These are phyloP conservation scores for Tryphoninae sp. DNA, from an alignment of 2,888 invertebrate genomes.

Conservation along the genomic window DNA sequence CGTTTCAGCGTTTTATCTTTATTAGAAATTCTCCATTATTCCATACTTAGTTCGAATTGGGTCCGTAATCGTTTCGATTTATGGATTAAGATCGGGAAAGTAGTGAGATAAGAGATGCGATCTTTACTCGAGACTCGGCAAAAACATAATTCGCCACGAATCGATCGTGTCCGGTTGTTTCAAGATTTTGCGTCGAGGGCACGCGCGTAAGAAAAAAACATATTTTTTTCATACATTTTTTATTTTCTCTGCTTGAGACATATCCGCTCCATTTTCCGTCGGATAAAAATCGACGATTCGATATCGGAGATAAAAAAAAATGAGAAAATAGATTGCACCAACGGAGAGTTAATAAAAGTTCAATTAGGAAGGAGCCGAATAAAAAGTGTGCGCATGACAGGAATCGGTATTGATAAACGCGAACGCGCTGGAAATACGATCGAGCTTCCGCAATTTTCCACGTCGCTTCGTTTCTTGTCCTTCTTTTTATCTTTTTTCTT, in stretches of 20 bases:
- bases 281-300: slow-evolving; percentile 1
- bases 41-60: slow-evolving; percentile 3
- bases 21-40: background rate
- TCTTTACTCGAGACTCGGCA: too few relatives aligned
- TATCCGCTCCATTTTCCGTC: background rate
- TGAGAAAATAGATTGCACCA: background rate
- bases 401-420: slow-evolving; percentile 34
- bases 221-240: background rate
- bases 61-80: background rate
- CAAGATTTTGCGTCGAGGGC: background rate
- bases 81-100: too few relatives aligned
- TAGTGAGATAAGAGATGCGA: too few relatives aligned
- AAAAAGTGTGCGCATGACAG: slow-evolving; percentile 59
- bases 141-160: too few relatives aligned
- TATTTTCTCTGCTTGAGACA: slow-evolving; percentile 1
- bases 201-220: background rate
- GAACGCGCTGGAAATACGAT: slow-evolving; percentile 16
- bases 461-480: background rate
- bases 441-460: background rate
- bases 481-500: background rate
- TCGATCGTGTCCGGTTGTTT: too few relatives aligned
- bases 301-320: background rate
- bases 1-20: background rate
- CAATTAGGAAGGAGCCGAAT: slow-evolving; percentile 50
- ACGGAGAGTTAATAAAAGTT: slow-evolving; percentile 35